A percentile compares a stretch with the other conserved stretches of the same genome.
These are phyloP conservation scores for Pelodytes ibericus DNA, from an alignment of 2,797 vertebrate genomes.

Conservation along the genomic window DNA sequence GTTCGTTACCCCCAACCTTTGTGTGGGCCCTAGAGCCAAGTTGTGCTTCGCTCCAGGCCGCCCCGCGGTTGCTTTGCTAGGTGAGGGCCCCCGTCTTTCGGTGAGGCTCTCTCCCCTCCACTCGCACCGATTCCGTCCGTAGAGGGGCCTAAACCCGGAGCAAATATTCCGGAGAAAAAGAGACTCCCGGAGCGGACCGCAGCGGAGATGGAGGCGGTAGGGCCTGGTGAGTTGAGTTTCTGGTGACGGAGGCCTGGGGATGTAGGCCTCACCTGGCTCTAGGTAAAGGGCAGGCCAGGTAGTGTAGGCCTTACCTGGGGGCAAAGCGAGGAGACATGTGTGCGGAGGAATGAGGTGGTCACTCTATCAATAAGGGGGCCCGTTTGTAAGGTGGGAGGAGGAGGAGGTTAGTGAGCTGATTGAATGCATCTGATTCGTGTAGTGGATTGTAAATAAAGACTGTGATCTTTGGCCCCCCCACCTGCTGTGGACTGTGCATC, in stretches of 20 bases:
- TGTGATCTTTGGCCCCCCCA: no score
- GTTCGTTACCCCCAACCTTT: constrained; percentile 56
- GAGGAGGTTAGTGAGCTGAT: no score
- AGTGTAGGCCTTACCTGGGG: constrained; percentile 36
- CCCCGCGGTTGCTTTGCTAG: constrained; percentile 51
- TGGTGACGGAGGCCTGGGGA: neutral
- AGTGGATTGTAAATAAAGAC: no score
- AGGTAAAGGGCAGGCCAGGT: constrained; percentile 8
- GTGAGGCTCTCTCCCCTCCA: constrained; percentile 25
- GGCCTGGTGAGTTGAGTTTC: constrained; percentile 85
- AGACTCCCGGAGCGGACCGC: constrained; percentile 76
- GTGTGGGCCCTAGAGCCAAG: constrained; percentile 36
- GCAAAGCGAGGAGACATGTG: neutral
- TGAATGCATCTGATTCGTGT: no score
- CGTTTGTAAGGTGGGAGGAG: no score
- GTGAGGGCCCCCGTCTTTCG: constrained; percentile 29
- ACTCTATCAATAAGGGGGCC: no score
- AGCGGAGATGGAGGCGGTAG: constrained; percentile 95
- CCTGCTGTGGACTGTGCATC: no score
- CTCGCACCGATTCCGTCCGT: constrained; percentile 68
- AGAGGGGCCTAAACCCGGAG: constrained; percentile 71
- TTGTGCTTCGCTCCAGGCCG: constrained; percentile 58
- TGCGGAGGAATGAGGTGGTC: neutral
- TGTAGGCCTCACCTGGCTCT: constrained; percentile 46
- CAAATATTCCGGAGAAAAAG: constrained; percentile 75